Percentiles rank a stretch among this genome's conserved stretches.
These are phyloP conservation scores for Phymatocera aterrima DNA, from an alignment of 2,888 invertebrate species.

Conservation along the genomic window DNA sequence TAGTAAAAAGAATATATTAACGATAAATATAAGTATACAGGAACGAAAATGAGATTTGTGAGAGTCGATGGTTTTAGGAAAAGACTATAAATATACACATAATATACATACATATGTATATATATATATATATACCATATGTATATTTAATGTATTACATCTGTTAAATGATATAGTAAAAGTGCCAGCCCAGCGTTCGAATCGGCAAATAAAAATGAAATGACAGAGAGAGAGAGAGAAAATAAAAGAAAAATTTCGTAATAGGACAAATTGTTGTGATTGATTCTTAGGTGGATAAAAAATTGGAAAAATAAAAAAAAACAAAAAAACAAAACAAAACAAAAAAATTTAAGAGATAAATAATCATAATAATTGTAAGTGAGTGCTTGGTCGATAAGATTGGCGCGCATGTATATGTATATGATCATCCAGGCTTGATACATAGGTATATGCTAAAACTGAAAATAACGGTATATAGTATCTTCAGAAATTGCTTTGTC, in stretches of 20 bases:
- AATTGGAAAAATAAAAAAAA: background rate
- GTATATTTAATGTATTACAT: no score
- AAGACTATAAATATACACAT: background rate
- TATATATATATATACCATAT: slow-evolving; percentile 8
- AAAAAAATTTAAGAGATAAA: no score
- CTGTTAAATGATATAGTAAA: no score
- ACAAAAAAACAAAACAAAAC: background rate
- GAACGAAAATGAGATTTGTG: no score
- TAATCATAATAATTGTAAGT: slow-evolving; percentile 39
- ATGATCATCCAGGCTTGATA: no score
- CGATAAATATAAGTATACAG: no score
- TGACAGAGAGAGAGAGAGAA: background rate
- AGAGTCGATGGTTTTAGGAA: background rate
- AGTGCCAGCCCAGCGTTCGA: slow-evolving; percentile 22
- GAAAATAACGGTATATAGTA: background rate
- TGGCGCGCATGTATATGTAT: slow-evolving; percentile 1
- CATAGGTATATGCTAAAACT: background rate
- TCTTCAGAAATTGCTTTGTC: background rate
- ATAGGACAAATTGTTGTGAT: slow-evolving; percentile 4
- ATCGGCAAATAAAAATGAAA: background rate
- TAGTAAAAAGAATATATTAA: background rate
- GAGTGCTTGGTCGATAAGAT: slow-evolving; percentile 33
- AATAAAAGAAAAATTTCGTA: slow-evolving; percentile 6
- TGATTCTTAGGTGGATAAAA: slow-evolving; percentile 29
- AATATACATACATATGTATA: background rate